Base-by-base conservation (phyloP, 2,113 vertebrate genomes). In the Hemicordylus capensis region DNA sequence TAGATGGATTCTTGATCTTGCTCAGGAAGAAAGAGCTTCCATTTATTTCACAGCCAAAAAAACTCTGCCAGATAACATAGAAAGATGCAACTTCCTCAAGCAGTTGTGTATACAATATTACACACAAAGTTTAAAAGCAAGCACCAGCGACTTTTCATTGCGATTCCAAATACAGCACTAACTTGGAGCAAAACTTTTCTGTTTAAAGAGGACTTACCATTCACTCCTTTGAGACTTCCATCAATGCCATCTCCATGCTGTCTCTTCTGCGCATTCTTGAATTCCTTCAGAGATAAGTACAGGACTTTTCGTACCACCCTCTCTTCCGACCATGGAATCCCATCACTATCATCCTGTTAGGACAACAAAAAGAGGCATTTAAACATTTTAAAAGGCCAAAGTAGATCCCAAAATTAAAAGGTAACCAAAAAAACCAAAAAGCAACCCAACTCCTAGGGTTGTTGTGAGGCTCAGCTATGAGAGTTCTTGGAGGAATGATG, bases 271-370 rank as follows among this genome's bases (percentile, higher is more conserved):
- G 98, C 96, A 2, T 98, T 99, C 97, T 99, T 99, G 96, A 99
- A 99, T 95, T 99, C 99, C 95, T 99, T 99, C 81, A 99, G 97
- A 87, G 99, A 99, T 90, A 99, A 97, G 95, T 99, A 99, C 86
- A 99, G 98, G 95, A 99, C 99, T 96, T 99, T 99, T 79, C 99
- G 98, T 94, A 99, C 98, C 94, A 99, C 97, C 91, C 98, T 97
- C 96, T 99, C 99, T 95, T 99, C 99, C 90, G 99, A 99, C 99
- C 99, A 99, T n/a, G 98, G 99, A 95, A 99, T 99, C 92, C 99
- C 99, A 97, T 99, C 99, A 89, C 98, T 99, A 97, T 99, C 98
- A 93, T 99, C 99, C 98, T 99, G 84, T 80, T 88, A n/a, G 88
- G 12, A 75, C 89, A 12, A 72, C 3, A 5, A 91, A 87, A 85